Conservation (phyloP, 2,888 invertebrate species). For the Prosapia bicincta region DNA sequence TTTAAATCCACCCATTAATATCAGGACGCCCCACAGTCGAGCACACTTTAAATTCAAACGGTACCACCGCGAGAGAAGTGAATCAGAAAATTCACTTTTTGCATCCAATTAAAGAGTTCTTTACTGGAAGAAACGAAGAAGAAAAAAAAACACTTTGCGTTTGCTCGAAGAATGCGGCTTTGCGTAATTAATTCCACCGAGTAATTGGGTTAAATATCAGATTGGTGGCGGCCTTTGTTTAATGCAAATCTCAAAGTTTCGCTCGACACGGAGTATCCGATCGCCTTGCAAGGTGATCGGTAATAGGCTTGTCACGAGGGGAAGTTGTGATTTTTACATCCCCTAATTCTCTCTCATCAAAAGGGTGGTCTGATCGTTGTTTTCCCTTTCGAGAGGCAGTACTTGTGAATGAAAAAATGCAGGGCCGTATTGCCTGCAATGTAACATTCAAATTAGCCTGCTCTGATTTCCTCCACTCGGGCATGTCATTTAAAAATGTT, state of each 20-base stretch:
- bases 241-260: conserved; percentile 19
- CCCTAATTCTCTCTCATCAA: conserved; percentile 16
- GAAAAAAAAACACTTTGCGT: neutral
- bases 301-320: conserved; percentile 27
- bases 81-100: conserved; percentile 10
- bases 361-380: neutral
- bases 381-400: neutral
- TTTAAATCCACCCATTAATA: too few relatives aligned
- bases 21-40: too few relatives aligned
- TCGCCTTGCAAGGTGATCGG: conserved; percentile 23
- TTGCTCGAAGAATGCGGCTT: neutral
- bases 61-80: neutral
- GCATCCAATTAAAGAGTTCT: conserved; percentile 19
- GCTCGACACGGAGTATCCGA: neutral
- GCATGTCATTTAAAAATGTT: too few relatives aligned
- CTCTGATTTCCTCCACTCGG: too few relatives aligned
- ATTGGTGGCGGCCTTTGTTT: conserved; percentile 10
- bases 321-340: conserved; percentile 19
- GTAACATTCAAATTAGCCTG: neutral
- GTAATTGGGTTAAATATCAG: neutral
- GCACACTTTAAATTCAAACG: neutral
- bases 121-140: neutral
- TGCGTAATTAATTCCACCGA: neutral
- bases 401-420: neutral
- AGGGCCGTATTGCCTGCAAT: neutral